phyloP scores from a whole-genome alignment of 2,113 vertebrate genomes.

The Coregonus clupeaformis region DNA sequence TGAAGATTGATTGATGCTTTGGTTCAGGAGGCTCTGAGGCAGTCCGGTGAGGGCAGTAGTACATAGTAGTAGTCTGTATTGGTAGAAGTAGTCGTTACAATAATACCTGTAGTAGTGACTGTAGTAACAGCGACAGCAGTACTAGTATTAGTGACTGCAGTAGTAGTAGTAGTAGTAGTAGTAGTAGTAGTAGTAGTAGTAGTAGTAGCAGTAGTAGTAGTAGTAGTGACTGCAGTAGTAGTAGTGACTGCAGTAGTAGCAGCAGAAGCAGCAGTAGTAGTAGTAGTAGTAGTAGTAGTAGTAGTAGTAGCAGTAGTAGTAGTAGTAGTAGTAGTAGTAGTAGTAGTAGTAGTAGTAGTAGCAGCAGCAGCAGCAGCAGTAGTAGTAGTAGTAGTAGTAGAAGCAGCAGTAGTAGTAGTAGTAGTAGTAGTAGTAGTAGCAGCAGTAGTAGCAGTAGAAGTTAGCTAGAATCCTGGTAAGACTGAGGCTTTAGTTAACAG shows the following conservation, averaged over 20 bases:
- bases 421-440: no score
- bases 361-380: no score
- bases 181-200: no score
- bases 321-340: no score
- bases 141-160: no score
- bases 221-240: accelerated
- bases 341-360: accelerated
- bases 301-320: no score
- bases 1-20: slow-evolving; percentile 25
- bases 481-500: slow-evolving; percentile 8
- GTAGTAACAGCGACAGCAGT: neutral
- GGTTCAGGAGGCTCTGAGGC: neutral
- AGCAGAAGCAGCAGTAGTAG: accelerated
- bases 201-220: accelerated
- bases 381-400: no score
- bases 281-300: accelerated
- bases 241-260: accelerated
- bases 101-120: neutral
- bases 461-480: neutral
- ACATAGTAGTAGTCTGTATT: neutral
- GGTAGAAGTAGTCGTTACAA: neutral
- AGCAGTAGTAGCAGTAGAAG: no score
- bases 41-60: neutral
- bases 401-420: no score
- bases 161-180: accelerated